Percentiles rank a stretch among this genome's conserved stretches.
Conservation (phyloP, 2,113 vertebrate species). For the Oncorhynchus nerka region DNA sequence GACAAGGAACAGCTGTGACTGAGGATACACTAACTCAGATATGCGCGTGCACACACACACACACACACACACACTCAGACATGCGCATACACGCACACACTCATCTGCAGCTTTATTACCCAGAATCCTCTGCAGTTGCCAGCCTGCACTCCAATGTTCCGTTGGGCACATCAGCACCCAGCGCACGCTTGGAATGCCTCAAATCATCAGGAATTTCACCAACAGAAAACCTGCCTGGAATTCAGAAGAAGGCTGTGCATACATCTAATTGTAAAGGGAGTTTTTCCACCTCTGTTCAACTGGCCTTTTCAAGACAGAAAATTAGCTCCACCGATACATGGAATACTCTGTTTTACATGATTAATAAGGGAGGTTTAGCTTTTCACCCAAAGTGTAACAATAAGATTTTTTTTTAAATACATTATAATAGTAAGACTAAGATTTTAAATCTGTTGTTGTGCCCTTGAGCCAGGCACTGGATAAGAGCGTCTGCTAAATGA, state of each 20-base stretch:
- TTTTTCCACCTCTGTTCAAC: conserved; percentile 41
- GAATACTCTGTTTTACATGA: conserved; percentile 20
- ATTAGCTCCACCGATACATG: conserved; percentile 23
- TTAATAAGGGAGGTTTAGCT: conserved; percentile 6
- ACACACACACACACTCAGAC: conserved; percentile 1
- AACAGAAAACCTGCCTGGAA: conserved; percentile 70
- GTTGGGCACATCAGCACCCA: conserved; percentile 68
- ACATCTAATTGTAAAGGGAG: conserved; percentile 62
- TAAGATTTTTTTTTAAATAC: neutral
- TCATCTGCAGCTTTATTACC: conserved; percentile 66
- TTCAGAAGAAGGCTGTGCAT: conserved; percentile 64
- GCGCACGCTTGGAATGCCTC: conserved; percentile 58
- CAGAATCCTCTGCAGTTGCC: conserved; percentile 62
- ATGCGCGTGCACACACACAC: conserved; percentile 6
- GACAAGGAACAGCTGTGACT: no score
- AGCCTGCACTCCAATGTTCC: conserved; percentile 53
- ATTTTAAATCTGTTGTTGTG: neutral
- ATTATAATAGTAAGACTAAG: neutral
- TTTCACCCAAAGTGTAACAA: conserved; percentile 4
- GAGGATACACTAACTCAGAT: neutral
- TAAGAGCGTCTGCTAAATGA: no score
- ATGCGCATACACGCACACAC: conserved; percentile 22
- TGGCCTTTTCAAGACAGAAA: conserved; percentile 41
- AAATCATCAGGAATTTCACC: conserved; percentile 74
- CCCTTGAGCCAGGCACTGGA: no score